Conservation (phyloP, 2,888 invertebrate genomes). For the Folsomia candida region DNA sequence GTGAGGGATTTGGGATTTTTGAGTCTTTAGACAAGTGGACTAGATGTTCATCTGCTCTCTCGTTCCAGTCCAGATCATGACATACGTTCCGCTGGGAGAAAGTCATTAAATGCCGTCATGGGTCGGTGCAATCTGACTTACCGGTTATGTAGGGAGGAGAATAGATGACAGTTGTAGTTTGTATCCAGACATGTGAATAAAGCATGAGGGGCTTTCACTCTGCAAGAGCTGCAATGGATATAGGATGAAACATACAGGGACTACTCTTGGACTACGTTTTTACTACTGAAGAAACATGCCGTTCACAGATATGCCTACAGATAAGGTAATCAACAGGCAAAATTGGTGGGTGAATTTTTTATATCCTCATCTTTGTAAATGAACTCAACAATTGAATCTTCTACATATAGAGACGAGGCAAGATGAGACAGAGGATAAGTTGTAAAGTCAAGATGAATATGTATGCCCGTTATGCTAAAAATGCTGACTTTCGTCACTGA, state of each 20-base stretch:
- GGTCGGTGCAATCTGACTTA: background rate
- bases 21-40: background rate
- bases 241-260: background rate
- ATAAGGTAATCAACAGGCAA: background rate
- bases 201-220: background rate
- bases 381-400: background rate
- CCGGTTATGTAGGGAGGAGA: background rate
- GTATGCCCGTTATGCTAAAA: too few relatives aligned
- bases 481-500: background rate
- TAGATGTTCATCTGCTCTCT: too few relatives aligned
- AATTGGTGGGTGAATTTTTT: background rate
- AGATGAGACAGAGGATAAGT: too few relatives aligned
- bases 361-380: constrained; percentile 2
- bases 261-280: too few relatives aligned
- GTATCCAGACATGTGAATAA: background rate
- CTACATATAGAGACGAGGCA: too few relatives aligned
- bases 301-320: too few relatives aligned
- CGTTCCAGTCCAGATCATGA: too few relatives aligned
- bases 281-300: too few relatives aligned
- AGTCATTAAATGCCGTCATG: background rate
- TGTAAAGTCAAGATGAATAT: too few relatives aligned
- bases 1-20: background rate
- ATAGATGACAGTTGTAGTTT: too few relatives aligned
- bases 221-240: background rate
- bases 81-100: background rate